These are phyloP conservation scores for Athalia rosae DNA, from an alignment of 2,888 invertebrate species.

Conservation along the genomic window DNA sequence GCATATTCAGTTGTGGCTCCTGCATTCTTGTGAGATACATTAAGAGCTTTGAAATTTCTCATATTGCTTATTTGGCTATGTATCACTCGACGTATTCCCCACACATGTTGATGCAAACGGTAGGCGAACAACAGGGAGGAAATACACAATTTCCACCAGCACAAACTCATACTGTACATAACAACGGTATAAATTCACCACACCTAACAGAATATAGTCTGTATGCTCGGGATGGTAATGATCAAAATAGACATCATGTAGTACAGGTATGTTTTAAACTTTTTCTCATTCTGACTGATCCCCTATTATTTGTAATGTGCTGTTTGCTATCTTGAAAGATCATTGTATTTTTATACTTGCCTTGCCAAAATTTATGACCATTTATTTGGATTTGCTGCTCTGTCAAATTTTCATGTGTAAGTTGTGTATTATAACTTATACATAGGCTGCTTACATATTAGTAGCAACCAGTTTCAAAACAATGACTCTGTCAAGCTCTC, in stretches of 20 bases:
- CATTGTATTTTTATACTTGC: neutral
- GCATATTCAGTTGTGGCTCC: too few species aligned
- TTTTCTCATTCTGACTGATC: neutral
- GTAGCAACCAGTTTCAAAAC: too few species aligned
- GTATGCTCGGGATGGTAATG: constrained; percentile 59
- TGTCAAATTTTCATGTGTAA: too few species aligned
- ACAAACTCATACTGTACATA: constrained; percentile 61
- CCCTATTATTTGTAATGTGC: neutral
- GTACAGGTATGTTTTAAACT: constrained; percentile 62
- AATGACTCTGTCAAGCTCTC: neutral
- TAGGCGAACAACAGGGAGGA: constrained; percentile 64
- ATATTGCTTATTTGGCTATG: constrained; percentile 62
- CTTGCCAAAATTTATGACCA: too few species aligned
- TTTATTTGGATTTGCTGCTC: too few species aligned
- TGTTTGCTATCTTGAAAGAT: neutral
- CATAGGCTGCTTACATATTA: too few species aligned
- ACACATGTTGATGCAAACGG: constrained; percentile 69
- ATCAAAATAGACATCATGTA: constrained; percentile 63
- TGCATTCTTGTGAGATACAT: neutral
- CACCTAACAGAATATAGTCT: constrained; percentile 62
- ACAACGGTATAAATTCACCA: constrained; percentile 58
- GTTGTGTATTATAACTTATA: too few species aligned
- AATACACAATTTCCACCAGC: constrained; percentile 63
- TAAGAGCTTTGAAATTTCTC: neutral
- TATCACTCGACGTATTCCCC: constrained; percentile 68